Conservation (phyloP, 2,888 invertebrate genomes). For the Leuctra nigra region DNA sequence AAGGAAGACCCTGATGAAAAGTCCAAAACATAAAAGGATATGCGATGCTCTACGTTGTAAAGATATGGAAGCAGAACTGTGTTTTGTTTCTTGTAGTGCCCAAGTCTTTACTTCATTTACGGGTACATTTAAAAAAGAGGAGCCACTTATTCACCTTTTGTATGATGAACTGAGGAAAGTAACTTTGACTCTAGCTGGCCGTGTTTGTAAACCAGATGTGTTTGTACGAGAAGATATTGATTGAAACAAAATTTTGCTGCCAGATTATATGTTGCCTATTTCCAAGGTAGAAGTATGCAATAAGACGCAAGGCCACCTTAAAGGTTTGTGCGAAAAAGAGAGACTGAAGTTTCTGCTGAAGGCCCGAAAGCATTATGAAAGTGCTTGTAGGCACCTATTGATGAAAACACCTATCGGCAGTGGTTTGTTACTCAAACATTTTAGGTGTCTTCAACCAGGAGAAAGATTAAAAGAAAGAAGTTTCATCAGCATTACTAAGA, state of each 20-base stretch:
- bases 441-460: constrained; percentile 17
- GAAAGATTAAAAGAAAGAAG: constrained; percentile 17
- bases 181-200: not conserved
- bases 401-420: constrained; percentile 7
- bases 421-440: constrained; percentile 18
- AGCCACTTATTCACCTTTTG: constrained; percentile 22
- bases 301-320: not conserved
- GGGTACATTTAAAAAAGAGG: constrained; percentile 22
- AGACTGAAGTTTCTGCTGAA: constrained; percentile 17
- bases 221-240: not conserved
- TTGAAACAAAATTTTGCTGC: not conserved
- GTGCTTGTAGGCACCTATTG: constrained; percentile 17
- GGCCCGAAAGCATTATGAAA: constrained; percentile 15
- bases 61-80: constrained; percentile 16
- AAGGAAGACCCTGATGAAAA: constrained; percentile 10
- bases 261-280: not conserved
- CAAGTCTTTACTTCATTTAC: constrained; percentile 21
- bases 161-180: constrained; percentile 15
- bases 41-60: constrained; percentile 3
- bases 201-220: constrained; percentile 5
- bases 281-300: constrained; percentile 4
- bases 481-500: constrained; percentile 17
- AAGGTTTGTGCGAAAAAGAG: constrained; percentile 16
- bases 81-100: constrained; percentile 19
- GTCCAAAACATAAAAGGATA: constrained; percentile 14